These are phyloP conservation scores for Drosophila sp. DNA, from an alignment of 1,140 invertebrate species.

Conservation along the genomic window DNA sequence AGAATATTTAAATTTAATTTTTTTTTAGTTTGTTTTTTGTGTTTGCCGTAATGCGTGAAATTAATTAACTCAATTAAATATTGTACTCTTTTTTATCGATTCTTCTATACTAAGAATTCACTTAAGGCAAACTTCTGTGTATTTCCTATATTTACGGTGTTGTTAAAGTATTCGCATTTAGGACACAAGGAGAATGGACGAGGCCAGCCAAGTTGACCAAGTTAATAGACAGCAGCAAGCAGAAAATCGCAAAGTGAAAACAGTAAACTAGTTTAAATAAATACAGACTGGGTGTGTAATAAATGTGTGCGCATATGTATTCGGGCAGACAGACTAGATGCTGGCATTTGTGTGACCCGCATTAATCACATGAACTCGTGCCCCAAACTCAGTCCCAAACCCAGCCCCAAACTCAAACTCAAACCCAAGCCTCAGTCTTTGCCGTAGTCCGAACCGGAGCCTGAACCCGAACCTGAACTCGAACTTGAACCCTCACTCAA, in stretches of 20 bases:
- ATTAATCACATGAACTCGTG: slow-evolving; percentile 70
- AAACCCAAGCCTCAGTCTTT: too few species aligned
- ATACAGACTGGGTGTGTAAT: slow-evolving; percentile 30
- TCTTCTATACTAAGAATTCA: neutral
- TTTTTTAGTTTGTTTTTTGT: too few species aligned
- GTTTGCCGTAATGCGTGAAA: too few species aligned
- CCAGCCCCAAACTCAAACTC: slow-evolving; percentile 35
- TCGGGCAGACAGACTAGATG: slow-evolving; percentile 6
- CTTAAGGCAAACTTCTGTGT: neutral
- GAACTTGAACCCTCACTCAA: neutral
- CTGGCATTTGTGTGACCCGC: slow-evolving; percentile 60
- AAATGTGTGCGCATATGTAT: slow-evolving; percentile 15
- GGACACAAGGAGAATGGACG: neutral
- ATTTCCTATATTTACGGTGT: neutral
- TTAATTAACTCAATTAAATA: too few species aligned
- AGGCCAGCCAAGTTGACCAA: slow-evolving; percentile 33
- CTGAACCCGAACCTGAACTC: slow-evolving; percentile 15
- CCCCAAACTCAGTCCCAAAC: slow-evolving; percentile 40
- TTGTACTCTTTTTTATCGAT: neutral
- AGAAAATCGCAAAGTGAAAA: slow-evolving; percentile 5
- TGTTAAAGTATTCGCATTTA: slow-evolving; percentile 27
- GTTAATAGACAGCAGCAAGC: slow-evolving; percentile 34
- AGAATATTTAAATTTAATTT: too few species aligned
- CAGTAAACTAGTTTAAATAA: slow-evolving; percentile 44
- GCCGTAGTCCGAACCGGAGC: too few species aligned